Evolutionary conservation across 2,113 vertebrate species (phyloP).

Genomic region (Spheniscus mendiculus): DNA sequence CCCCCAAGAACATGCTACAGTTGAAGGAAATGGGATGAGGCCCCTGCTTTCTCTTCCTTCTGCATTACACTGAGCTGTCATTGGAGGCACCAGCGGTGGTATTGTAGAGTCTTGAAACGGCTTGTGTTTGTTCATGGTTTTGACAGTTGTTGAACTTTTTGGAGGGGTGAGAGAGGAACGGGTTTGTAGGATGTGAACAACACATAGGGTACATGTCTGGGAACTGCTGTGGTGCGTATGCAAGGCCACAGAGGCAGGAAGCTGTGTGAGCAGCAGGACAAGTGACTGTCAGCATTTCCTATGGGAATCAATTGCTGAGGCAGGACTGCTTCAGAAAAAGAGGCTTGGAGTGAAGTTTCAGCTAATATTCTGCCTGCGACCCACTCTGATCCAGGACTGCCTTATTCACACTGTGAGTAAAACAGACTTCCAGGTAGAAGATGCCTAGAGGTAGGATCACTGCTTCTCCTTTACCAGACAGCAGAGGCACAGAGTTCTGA

Average conservation of each 20-base stretch:
- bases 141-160: not conserved
- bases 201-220: accelerated
- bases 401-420: not conserved
- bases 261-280: not conserved
- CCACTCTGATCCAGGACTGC: not conserved
- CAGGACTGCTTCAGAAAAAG: not conserved
- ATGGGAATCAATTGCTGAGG: not conserved
- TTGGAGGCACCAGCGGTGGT: not conserved
- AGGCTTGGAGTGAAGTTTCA: not conserved
- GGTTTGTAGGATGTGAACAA: not conserved
- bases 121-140: not conserved
- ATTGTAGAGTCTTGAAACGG: not conserved
- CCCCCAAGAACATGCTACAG: not conserved
- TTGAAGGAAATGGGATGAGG: not conserved
- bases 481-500: not conserved
- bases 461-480: not conserved
- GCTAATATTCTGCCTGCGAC: not conserved
- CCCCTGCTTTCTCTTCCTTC: not conserved
- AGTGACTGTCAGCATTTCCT: not conserved
- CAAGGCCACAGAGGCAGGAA: not conserved
- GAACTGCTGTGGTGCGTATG: not conserved
- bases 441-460: not conserved
- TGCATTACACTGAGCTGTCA: not conserved
- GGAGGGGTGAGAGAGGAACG: not conserved
- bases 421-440: not conserved